Conservation (phyloP, 2,797 vertebrate genomes). For the Margarornis squamiger region DNA sequence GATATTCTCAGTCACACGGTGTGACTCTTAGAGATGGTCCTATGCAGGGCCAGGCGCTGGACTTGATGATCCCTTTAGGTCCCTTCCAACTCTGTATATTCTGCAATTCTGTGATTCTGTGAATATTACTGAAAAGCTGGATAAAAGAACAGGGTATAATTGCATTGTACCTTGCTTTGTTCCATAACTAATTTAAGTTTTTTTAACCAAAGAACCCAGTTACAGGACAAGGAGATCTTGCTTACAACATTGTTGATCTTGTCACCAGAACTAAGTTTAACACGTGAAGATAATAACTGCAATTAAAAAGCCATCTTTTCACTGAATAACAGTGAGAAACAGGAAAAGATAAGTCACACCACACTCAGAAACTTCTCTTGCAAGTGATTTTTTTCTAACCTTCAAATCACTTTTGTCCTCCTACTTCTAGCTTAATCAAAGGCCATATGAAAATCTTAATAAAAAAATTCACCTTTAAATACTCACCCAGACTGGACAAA, state of each 20-base stretch:
- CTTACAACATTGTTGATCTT: neutral
- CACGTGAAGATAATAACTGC: neutral
- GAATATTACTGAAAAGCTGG: neutral
- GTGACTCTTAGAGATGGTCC: neutral
- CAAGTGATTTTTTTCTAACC: conserved; percentile 39
- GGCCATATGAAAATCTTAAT: neutral
- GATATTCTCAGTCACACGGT: neutral
- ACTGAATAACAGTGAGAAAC: conserved; percentile 26
- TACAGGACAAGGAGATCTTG: conserved; percentile 15
- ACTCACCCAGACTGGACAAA: neutral
- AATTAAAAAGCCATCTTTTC: neutral
- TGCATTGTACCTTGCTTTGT: neutral
- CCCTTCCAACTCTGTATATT: neutral
- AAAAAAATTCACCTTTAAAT: neutral
- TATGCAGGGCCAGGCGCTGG: neutral
- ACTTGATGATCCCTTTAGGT: neutral
- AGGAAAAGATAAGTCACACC: conserved; percentile 49
- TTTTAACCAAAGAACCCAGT: neutral
- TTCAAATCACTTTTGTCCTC: neutral
- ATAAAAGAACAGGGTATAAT: neutral
- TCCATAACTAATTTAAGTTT: neutral
- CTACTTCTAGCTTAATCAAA: neutral
- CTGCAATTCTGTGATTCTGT: neutral
- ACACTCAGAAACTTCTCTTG: conserved; percentile 18
- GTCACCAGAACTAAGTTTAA: neutral